These are phyloP conservation scores for Lapara coniferarum DNA, from an alignment of 2,888 invertebrate genomes.

Conservation along the genomic window DNA sequence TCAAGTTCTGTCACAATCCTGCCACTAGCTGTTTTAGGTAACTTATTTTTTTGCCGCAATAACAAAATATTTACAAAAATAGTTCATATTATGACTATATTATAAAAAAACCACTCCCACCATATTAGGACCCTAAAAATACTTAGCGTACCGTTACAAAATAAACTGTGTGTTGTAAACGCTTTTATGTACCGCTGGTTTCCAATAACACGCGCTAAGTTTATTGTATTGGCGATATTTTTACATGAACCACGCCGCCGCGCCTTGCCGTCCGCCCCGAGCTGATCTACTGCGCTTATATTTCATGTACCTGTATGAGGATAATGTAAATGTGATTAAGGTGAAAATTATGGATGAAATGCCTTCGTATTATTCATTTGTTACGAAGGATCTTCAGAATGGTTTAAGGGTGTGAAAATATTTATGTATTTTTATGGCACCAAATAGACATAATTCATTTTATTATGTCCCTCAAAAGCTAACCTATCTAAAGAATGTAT, in stretches of 20 bases:
- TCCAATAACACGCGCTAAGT: slow-evolving; percentile 11
- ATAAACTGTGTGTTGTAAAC: neutral
- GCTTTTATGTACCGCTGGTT: slow-evolving; percentile 11
- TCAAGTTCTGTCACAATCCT: too few species aligned
- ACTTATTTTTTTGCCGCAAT: too few species aligned
- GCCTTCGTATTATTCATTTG: slow-evolving; percentile 22
- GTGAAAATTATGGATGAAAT: slow-evolving; percentile 21
- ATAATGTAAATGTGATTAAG: slow-evolving; percentile 23
- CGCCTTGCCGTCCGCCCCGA: neutral
- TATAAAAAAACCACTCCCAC: too few species aligned
- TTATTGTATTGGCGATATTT: slow-evolving; percentile 16
- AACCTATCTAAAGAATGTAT: too few species aligned
- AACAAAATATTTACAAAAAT: too few species aligned
- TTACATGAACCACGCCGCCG: neutral
- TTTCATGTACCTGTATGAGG: slow-evolving; percentile 7
- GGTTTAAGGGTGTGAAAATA: too few species aligned
- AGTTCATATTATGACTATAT: too few species aligned
- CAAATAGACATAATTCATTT: too few species aligned
- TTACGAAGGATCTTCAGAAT: neutral
- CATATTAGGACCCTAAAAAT: neutral
- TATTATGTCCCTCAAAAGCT: too few species aligned
- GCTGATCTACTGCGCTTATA: slow-evolving; percentile 5
- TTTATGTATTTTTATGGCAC: too few species aligned
- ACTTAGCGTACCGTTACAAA: neutral
- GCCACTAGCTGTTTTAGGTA: too few species aligned